Base-by-base conservation (phyloP, 2,888 invertebrate genomes). In the Morpho achilles region DNA sequence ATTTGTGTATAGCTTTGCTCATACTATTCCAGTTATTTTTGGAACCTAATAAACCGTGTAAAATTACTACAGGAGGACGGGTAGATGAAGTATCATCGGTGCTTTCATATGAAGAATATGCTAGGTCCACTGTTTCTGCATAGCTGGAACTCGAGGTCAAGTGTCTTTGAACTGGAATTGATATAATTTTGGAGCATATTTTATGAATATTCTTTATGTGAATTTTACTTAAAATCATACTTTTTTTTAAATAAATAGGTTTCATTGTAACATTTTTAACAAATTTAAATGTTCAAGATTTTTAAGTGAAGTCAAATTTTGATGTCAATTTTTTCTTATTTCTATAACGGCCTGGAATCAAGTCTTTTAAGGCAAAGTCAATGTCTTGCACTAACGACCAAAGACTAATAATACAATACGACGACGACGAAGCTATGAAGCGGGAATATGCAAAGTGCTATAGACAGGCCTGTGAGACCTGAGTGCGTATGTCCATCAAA, bases 1-100 rank as follows among this genome's bases (percentile, higher is more conserved):
- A 92, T 65, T 92, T 91, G 70, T 94, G 93, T 54, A 96, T 92
- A 0, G 93, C 93, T 81, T 96, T 97, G 56, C 96, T 94, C 69
- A 98, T 91, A 66, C 95, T 94, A 71, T 95, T 95, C 98, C 98
- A 99, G 82, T 99, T 99, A 70, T 93, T 94, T 82, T 97, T 98
- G 0, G 96, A 96, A 1, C 99, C 99, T 72, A 99, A 94, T 45
- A 99, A 85, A 0, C 98, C 98, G 79, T 99, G 98, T 81, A 96
- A 92, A 66, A 98, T 94, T 5, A 98, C 84, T 52, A 98, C 79
- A n/a, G 97, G 96, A 0, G 92, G 84, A 45, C 73, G 71, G 2
- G 73, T 58, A 59, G 71, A 64, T 39, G 59, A 61, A 49, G 62
- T 70, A 16, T 80, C 77, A 51, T 79, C 72, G 48, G 87, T 87